Conservation (phyloP, 2,113 vertebrate species). For the Trochalopteron elliotii region DNA sequence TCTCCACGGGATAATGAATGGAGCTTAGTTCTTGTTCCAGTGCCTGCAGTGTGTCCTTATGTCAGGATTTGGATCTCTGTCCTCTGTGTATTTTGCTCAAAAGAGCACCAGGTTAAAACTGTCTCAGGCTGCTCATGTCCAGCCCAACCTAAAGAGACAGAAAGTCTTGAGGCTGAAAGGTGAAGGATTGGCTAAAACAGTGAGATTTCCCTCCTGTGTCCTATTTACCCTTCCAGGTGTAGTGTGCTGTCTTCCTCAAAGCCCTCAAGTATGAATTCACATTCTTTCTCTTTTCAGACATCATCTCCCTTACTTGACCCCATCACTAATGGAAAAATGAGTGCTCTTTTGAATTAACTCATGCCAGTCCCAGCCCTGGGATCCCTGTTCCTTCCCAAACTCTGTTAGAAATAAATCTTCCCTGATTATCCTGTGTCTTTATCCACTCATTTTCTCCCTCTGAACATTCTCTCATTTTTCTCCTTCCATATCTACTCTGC, state of each 20-base stretch:
- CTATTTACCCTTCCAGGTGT: background rate
- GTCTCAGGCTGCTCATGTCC: background rate
- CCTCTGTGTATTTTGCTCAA: background rate
- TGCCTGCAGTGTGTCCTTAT: background rate
- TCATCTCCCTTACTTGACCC: background rate
- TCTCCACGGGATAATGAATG: background rate
- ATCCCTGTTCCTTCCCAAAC: background rate
- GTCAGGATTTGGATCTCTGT: background rate
- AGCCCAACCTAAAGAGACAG: background rate
- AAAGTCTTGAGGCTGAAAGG: background rate
- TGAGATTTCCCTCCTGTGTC: background rate
- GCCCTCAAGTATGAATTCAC: background rate
- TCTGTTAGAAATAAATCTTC: background rate
- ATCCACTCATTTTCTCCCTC: background rate
- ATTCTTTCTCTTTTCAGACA: background rate
- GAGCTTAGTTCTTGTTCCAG: background rate
- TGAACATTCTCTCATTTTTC: background rate
- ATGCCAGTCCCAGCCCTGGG: background rate
- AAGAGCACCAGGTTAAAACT: background rate
- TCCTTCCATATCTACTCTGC: background rate
- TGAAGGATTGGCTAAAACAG: background rate
- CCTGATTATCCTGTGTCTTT: background rate
- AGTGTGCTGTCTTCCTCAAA: background rate
- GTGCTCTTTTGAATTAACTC: background rate
- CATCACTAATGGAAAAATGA: background rate